Evolutionary conservation across 2,888 invertebrate species (phyloP).

Genomic region (Pharmacophagus antenor): DNA sequence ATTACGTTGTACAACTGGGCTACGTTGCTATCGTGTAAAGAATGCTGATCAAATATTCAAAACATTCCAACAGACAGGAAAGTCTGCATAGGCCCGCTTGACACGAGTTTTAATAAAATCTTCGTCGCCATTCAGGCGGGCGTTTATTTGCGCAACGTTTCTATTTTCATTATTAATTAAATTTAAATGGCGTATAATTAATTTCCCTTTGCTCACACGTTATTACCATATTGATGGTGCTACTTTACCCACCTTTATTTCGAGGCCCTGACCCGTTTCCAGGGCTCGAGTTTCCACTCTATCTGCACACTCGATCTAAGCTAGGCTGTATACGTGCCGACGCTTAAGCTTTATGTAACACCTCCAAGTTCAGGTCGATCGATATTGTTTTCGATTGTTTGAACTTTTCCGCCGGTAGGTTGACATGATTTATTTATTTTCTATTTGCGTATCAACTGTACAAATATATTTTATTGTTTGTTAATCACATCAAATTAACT

Average conservation of each 20-base stretch:
- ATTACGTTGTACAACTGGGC: neutral
- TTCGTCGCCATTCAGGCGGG: constrained; percentile 31
- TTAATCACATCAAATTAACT: too few species aligned
- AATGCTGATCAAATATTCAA: constrained; percentile 24
- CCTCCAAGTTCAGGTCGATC: constrained; percentile 58
- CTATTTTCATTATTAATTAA: constrained; percentile 39
- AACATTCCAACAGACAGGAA: constrained; percentile 31
- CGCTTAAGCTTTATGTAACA: constrained; percentile 54
- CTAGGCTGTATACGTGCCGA: constrained; percentile 53
- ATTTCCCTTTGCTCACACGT: constrained; percentile 35
- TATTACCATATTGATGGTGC: constrained; percentile 31
- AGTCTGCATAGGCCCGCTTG: constrained; percentile 4
- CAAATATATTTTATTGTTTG: too few species aligned
- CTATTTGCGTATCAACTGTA: neutral
- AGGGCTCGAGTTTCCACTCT: constrained; percentile 56
- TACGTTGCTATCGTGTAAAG: neutral
- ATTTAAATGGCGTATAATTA: constrained; percentile 39
- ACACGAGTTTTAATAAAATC: constrained; percentile 17
- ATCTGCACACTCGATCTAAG: constrained; percentile 63
- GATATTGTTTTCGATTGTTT: constrained; percentile 40
- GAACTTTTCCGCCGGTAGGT: constrained; percentile 29
- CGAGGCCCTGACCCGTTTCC: constrained; percentile 61
- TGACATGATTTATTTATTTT: constrained; percentile 17
- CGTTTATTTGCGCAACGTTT: constrained; percentile 37
- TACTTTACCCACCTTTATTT: constrained; percentile 32